These are phyloP conservation scores for Amiota minor DNA, from an alignment of 2,888 invertebrate genomes.

Conservation along the genomic window DNA sequence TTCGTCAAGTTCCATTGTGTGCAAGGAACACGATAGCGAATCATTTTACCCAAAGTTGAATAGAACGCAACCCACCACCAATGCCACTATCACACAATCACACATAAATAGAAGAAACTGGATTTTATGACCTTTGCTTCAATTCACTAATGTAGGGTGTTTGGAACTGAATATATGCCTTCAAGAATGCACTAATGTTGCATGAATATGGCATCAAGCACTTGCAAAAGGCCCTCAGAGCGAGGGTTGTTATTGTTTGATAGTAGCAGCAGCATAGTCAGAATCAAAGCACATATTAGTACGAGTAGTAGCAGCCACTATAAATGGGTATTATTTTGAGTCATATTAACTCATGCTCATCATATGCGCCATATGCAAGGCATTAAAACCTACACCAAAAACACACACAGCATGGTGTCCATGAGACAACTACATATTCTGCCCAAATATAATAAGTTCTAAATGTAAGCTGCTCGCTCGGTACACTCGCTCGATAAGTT, in stretches of 20 bases:
- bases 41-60: neutral
- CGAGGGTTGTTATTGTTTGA: neutral
- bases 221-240: no score
- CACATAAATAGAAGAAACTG: neutral
- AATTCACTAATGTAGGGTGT: constrained; percentile 3
- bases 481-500: constrained; percentile 3
- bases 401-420: constrained; percentile 9
- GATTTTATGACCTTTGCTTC: neutral
- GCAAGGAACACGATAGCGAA: constrained; percentile 36
- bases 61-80: constrained; percentile 14
- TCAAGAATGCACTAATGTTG: neutral
- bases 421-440: neutral
- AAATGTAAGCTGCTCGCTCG: neutral
- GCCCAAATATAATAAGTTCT: neutral
- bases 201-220: neutral
- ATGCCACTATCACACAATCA: neutral
- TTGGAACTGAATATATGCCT: neutral
- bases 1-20: constrained; percentile 64
- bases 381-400: no score
- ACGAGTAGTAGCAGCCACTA: constrained; percentile 31
- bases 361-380: neutral
- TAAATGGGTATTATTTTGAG: constrained; percentile 43
- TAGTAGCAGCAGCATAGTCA: neutral
- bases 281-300: no score
- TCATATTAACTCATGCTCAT: constrained; percentile 16